Base-by-base conservation (phyloP, 2,113 vertebrate species). In the human region DNA sequence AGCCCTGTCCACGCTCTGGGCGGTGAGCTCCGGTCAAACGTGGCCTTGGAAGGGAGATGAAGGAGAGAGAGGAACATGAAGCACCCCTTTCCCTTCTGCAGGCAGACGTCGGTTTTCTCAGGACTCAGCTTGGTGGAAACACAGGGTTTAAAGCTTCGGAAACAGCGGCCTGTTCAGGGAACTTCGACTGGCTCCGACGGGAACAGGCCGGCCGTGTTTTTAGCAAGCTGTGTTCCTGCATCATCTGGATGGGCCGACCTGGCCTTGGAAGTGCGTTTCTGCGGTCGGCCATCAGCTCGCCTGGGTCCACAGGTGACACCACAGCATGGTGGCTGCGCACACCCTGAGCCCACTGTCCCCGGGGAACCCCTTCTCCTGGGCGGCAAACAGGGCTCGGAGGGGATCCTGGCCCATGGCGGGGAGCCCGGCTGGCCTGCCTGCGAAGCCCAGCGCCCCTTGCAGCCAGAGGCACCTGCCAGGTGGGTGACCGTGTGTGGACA, bases 281-380 rank as follows among this genome's bases (percentile, higher is more conserved):
- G 18, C 2, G 3, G n/a, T 11, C 40, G 4, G 75, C 59, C 11
- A 10, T 0, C 0, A 0, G 6, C 35, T 68, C 2, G 9, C 18
- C 64, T 8, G 43, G 4, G 55, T 48, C 10, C n/a, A 40, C 50
- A n/a, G 38, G 38, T 9, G 23, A 14, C n/a, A 12, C 4, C 2
- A 3, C 52, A n/a, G n/a, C 8, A 18, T 38, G 70, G n/a, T 22
- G n/a, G 70, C 70, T 38, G 20, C 18, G 8, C 20, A 30, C 66
- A 16, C 17, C n/a, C 23, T 2, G 2, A 35, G 80, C 6, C 22
- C 16, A 8, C 45, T 45, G 35, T 18, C 70, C 20, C 40, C 20
- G 13, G 55, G 23, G 32, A 0, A 5, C 55, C 43, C 27, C n/a
- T 55, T 43, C 48, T 80, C 45, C 13, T 5, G 9, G 59, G 22